Conservation (phyloP, 2,797 vertebrate genomes). For the Acipenser ruthenus region DNA sequence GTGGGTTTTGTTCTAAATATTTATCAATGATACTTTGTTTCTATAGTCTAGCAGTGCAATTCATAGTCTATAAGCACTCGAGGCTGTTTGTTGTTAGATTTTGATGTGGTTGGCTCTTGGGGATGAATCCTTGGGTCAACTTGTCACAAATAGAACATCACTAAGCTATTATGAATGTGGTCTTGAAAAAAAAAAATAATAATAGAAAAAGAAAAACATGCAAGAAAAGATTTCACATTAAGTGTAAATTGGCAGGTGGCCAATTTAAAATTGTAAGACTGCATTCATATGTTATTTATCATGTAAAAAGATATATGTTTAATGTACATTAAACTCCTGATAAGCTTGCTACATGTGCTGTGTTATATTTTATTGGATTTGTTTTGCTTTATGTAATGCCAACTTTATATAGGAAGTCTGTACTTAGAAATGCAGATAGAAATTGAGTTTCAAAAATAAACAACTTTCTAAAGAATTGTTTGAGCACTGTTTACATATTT, state of each 20-base stretch:
- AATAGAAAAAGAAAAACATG: conserved; percentile 6
- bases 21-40: conserved; percentile 1
- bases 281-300: conserved; percentile 45
- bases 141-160: conserved; percentile 39
- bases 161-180: conserved; percentile 23
- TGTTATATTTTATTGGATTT: conserved; percentile 64
- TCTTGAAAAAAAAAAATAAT: conserved; percentile 43
- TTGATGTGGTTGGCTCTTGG: conserved; percentile 10
- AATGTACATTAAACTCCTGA: conserved; percentile 69
- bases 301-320: conserved; percentile 67
- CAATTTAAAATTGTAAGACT: conserved; percentile 39
- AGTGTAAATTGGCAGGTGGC: conserved; percentile 26
- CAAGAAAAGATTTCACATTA: conserved; percentile 40
- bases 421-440: conserved; percentile 25
- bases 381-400: conserved; percentile 51
- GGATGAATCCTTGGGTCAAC: conserved; percentile 34
- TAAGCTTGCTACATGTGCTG: conserved; percentile 74
- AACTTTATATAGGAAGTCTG: conserved; percentile 49
- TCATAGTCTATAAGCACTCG: conserved; percentile 9
- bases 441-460: conserved; percentile 3
- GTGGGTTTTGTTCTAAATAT: conserved; percentile 11
- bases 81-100: conserved; percentile 3
- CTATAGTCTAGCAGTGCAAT: conserved; percentile 11
- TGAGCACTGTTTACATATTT: conserved; percentile 61
- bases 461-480: conserved; percentile 38